Conservation (phyloP, 2,797 vertebrate genomes). For the Eospalax fontanierii region DNA sequence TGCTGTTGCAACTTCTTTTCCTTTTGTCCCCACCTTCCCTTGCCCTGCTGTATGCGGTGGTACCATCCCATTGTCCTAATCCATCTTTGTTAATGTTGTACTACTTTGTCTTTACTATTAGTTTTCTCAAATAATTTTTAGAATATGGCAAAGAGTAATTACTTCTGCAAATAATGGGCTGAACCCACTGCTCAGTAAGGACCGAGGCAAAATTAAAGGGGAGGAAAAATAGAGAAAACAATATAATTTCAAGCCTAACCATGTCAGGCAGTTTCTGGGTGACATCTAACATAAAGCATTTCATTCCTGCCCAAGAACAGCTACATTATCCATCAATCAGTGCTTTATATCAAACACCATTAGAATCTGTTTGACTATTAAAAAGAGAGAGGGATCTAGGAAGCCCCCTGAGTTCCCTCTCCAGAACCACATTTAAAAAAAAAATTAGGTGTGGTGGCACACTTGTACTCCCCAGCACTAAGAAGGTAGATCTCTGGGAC, state of each 20-base stretch:
- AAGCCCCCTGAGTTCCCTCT: background rate
- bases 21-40: background rate
- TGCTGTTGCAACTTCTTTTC: conserved; percentile 10
- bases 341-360: conserved; percentile 34
- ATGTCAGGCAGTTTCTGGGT: background rate
- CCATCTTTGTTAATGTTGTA: conserved; percentile 1
- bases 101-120: background rate
- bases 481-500: background rate
- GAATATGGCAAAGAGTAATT: conserved; percentile 57
- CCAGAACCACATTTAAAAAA: background rate
- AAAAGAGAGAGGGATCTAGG: background rate
- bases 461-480: no score
- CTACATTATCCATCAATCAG: background rate
- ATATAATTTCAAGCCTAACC: conserved; percentile 39
- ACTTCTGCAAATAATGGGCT: conserved; percentile 12
- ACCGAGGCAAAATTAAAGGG: conserved; percentile 41
- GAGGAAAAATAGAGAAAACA: conserved; percentile 39
- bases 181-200: conserved; percentile 6
- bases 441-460: background rate
- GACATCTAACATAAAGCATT: conserved; percentile 22
- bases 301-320: conserved; percentile 14
- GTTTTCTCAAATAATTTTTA: conserved; percentile 50
- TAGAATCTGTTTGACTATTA: conserved; percentile 27
- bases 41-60: background rate
- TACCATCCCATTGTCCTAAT: background rate